Evolutionary conservation across 2,888 invertebrate species (phyloP).

Genomic region (Alviniconcha strummeri): DNA sequence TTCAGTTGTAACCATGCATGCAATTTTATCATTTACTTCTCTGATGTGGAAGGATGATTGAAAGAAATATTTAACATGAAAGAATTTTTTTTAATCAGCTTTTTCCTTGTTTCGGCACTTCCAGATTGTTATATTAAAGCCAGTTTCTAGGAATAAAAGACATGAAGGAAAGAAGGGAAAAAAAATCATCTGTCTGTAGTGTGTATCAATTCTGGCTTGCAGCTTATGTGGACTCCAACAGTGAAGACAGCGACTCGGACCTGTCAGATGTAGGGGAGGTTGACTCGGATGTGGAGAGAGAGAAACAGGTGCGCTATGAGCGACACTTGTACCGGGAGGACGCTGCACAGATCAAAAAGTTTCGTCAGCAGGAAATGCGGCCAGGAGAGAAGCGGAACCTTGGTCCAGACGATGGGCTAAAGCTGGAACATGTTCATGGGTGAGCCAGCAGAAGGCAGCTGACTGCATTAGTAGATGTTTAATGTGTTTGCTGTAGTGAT

Average conservation of each 20-base stretch:
- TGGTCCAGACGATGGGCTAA: constrained; percentile 69
- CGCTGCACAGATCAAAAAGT: constrained; percentile 59
- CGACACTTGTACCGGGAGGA: constrained; percentile 70
- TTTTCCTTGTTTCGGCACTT: too few relatives aligned
- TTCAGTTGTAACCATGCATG: too few relatives aligned
- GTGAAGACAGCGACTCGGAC: constrained; percentile 73
- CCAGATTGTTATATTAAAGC: too few relatives aligned
- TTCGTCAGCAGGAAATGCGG: constrained; percentile 62
- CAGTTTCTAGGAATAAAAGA: too few relatives aligned
- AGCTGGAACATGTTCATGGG: constrained; percentile 72
- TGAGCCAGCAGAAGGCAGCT: constrained; percentile 40
- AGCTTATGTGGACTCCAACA: constrained; percentile 72
- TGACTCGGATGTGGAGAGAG: constrained; percentile 73
- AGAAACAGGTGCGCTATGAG: constrained; percentile 70
- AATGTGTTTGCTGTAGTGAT: too few relatives aligned
- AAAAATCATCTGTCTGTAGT: too few relatives aligned
- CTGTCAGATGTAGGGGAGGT: constrained; percentile 70
- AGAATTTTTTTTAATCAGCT: too few relatives aligned
- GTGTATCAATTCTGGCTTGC: constrained; percentile 19
- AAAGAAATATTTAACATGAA: too few relatives aligned
- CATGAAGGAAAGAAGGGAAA: too few relatives aligned
- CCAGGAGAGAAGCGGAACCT: constrained; percentile 68
- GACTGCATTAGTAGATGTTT: too few relatives aligned
- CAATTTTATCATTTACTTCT: too few relatives aligned
- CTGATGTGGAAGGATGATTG: too few relatives aligned